Conservation (phyloP, 2,797 vertebrate species). For the Galago senegalensis region DNA sequence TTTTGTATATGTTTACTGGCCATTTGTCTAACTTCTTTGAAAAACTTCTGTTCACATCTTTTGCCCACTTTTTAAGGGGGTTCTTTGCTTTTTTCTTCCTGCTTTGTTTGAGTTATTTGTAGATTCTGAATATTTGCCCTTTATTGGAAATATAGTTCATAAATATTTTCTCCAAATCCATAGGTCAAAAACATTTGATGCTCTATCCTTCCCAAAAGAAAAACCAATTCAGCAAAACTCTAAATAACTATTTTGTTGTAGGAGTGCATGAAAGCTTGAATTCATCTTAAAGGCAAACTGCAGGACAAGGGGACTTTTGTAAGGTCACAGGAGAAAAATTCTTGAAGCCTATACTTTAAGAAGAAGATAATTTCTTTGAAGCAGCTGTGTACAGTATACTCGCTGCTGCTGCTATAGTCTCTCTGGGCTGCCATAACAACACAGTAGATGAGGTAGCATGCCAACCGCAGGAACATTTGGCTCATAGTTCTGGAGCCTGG, state of each 20-base stretch:
- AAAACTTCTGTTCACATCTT: too few species aligned
- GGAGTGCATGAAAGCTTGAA: not conserved
- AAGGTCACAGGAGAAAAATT: not conserved
- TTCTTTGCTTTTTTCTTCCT: too few species aligned
- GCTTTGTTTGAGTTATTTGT: too few species aligned
- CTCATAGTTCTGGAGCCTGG: not conserved
- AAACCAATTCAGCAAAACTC: not conserved
- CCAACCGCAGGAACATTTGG: not conserved
- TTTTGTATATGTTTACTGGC: too few species aligned
- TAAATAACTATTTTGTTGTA: not conserved
- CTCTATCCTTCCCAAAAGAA: not conserved
- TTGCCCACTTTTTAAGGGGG: too few species aligned
- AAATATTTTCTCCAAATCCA: too few species aligned
- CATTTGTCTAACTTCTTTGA: too few species aligned
- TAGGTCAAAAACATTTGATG: not conserved
- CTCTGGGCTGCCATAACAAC: not conserved
- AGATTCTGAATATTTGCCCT: too few species aligned
- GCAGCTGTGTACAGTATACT: not conserved
- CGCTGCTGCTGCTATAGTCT: not conserved
- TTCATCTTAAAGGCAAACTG: not conserved
- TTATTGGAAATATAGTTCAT: too few species aligned
- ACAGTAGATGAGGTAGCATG: not conserved
- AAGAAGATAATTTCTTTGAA: not conserved
- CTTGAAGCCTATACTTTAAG: not conserved
- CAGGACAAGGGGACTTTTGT: not conserved